Base-by-base conservation (phyloP, 2,113 vertebrate species). In the Eulacestoma nigropectus region DNA sequence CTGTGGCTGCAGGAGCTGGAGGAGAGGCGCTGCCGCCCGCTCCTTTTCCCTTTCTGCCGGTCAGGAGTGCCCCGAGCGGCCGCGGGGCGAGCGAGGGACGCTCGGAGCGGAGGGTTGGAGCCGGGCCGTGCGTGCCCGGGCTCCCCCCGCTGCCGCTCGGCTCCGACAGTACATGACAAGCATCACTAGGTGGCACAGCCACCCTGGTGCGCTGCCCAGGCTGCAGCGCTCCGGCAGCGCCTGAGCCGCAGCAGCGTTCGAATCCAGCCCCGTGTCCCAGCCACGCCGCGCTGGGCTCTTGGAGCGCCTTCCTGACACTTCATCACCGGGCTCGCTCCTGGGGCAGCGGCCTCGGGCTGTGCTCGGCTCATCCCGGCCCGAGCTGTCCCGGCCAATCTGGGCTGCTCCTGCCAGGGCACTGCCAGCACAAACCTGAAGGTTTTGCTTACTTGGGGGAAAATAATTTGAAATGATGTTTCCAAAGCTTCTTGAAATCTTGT, bases 151-250 rank as follows among this genome's bases (percentile, higher is more conserved):
- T 15, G 65, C 56, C 41, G 32, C 30, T 8, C 4, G 42, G 52
- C 73, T 46, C 29, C 64, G 88, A 96, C 96, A 98, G 95, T 98
- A 90, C 97, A 69, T 65, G 22, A 8, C 92, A 88, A 70, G 47
- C 75, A 97, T 81, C 98, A 96, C 98, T 98, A 98, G 98, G 97
- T 97, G 98, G 97, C 98, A 97, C 50, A 97, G 93, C 94, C 97
- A 93, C 93, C 95, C 97, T 95, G 97, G 97, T 88, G 95, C 95
- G 84, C 68, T 80, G 69, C 27, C 75, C 93, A 50, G 42, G 5
- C 25, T 67, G 52, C 79, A 52, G 35, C 50, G 33, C 26, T 13
- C 68, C 78, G 56, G 20, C 23, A 55, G 49, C 78, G 50, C 27
- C 22, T 26, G 67, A 75, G 22, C 37, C 52, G 79, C 75, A 32